phyloP scores from a whole-genome alignment of 2,797 vertebrate genomes.

The Fistularia commersonii region DNA sequence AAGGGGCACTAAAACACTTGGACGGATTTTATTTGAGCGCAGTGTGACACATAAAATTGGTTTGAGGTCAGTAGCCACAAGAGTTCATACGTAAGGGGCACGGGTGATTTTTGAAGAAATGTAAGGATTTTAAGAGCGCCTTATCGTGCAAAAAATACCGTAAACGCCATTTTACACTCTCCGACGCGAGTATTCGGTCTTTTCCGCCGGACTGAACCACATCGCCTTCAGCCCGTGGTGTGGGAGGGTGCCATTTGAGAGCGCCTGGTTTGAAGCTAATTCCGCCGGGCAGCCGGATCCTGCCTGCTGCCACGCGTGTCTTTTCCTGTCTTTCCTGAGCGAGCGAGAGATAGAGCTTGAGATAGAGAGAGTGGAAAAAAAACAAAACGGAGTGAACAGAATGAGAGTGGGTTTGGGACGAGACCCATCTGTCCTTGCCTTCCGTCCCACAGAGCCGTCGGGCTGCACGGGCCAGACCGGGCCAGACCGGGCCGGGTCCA shows the following conservation, averaged over 20 bases:
- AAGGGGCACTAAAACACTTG: no score
- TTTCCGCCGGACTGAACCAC: slow-evolving; percentile 29
- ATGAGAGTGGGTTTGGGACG: slow-evolving; percentile 29
- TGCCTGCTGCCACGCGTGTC: slow-evolving; percentile 35
- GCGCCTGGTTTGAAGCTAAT: slow-evolving; percentile 31
- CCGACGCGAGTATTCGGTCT: not conserved
- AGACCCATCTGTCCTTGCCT: slow-evolving; percentile 58
- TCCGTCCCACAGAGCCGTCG: slow-evolving; percentile 48
- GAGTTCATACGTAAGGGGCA: no score
- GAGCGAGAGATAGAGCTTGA: no score
- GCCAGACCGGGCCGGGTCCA: slow-evolving; percentile 40
- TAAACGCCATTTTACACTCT: no score
- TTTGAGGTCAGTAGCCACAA: no score
- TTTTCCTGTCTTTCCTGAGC: slow-evolving; percentile 13
- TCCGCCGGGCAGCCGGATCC: slow-evolving; percentile 32
- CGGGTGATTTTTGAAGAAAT: no score
- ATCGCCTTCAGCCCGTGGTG: slow-evolving; percentile 30
- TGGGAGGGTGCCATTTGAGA: slow-evolving; percentile 36
- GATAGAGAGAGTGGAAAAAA: slow-evolving; percentile 8
- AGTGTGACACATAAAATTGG: no score
- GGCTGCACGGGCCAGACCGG: slow-evolving; percentile 12
- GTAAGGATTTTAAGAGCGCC: no score
- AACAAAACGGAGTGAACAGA: slow-evolving; percentile 8
- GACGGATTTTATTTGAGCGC: no score
- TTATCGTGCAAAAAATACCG: no score